Evolutionary conservation across 2,888 invertebrate genomes (phyloP).

Genomic region (Drosophila sordidula): DNA sequence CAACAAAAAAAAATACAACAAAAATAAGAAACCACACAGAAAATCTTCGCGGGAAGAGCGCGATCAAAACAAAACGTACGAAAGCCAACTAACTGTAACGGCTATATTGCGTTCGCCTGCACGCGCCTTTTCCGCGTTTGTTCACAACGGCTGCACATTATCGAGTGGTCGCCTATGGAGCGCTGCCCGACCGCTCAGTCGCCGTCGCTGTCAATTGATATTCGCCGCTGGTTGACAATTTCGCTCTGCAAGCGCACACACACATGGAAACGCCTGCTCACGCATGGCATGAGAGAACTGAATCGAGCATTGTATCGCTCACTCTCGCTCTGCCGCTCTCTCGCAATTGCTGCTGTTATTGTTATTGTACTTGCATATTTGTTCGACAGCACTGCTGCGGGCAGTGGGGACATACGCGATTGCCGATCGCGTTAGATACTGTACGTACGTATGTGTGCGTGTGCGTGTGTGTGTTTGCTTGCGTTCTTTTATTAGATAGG

Average conservation of each 20-base stretch:
- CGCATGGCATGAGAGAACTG: too few relatives aligned
- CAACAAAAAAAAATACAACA: not conserved
- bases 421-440: conserved; percentile 53
- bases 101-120: conserved; percentile 35
- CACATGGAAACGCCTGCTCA: not conserved
- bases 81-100: conserved; percentile 43
- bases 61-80: conserved; percentile 53
- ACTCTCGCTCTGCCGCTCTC: conserved; percentile 16
- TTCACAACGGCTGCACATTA: conserved; percentile 63
- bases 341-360: conserved; percentile 30
- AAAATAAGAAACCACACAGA: not conserved
- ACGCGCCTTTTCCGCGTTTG: conserved; percentile 36
- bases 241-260: conserved; percentile 23
- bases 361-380: conserved; percentile 38
- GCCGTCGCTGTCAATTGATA: conserved; percentile 35
- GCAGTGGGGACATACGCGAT: conserved; percentile 24
- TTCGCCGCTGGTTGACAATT: conserved; percentile 63
- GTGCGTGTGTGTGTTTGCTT: conserved; percentile 2
- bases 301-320: not conserved
- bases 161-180: conserved; percentile 37
- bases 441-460: conserved; percentile 7
- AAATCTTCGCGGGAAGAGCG: conserved; percentile 19
- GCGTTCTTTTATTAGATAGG: conserved; percentile 19
- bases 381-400: conserved; percentile 15
- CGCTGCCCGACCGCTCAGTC: conserved; percentile 8